Conservation (phyloP, 2,888 invertebrate genomes). For the Zaprionus obscuricornis region DNA sequence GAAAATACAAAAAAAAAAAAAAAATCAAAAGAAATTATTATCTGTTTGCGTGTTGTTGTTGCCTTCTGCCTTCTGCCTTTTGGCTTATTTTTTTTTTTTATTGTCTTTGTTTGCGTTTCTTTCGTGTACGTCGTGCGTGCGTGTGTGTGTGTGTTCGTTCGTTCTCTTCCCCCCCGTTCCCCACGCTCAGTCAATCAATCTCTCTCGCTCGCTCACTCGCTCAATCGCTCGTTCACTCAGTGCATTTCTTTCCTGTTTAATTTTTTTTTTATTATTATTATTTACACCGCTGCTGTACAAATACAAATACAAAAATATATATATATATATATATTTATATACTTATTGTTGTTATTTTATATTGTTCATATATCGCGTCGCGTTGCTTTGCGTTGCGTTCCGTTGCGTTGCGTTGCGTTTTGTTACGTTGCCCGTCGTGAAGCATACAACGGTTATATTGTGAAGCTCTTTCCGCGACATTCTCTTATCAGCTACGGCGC, state of each 20-base stretch:
- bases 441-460: no score
- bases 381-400: constrained; percentile 4
- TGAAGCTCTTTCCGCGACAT: constrained; percentile 44
- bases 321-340: not conserved
- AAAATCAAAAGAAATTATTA: constrained; percentile 35
- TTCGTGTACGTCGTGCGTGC: constrained; percentile 3
- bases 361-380: constrained; percentile 9
- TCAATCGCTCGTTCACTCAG: no score
- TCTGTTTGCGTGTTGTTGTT: constrained; percentile 39
- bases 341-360: constrained; percentile 19
- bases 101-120: constrained; percentile 47
- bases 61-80: no score
- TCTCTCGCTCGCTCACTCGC: no score
- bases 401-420: not conserved
- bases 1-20: constrained; percentile 11
- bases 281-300: constrained; percentile 5
- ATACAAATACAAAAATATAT: constrained; percentile 2
- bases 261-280: no score
- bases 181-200: no score
- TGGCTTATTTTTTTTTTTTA: constrained; percentile 10
- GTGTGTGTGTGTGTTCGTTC: no score
- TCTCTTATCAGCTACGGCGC: constrained; percentile 42
- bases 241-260: constrained; percentile 54
- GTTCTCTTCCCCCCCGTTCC: no score
- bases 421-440: constrained; percentile 22